Base-by-base conservation (phyloP, 2,888 invertebrate species). In the Apotomis betuletana region DNA sequence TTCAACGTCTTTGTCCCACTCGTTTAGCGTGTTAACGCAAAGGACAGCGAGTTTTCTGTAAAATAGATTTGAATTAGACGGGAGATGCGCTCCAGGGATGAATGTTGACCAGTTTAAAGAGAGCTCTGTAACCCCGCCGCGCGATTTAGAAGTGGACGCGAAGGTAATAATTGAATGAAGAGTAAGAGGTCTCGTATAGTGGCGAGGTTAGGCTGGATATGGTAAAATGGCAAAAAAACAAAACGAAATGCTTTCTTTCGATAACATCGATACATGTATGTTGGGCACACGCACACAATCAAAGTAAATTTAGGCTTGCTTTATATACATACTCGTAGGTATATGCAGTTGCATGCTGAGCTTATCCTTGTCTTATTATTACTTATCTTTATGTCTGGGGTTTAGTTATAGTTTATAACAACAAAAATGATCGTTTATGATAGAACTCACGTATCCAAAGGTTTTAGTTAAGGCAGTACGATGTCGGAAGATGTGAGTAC, bases 1-100 rank as follows among this genome's bases (percentile, higher is more conserved):
- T 83, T 79, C 81, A 75, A 76, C 78, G 79, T 77, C 71, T 58
- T 61, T 72, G 64, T 68, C 70, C 60, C 58, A 52, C 69, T 72
- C 68, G 44, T 36, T 63, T 63, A 58, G 13, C 58, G 27, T 57
- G 46, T 44, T 62, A 54, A 59, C 8, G 54, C 49, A 63, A 57
- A 54, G 72, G 67, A 72, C 58, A 54, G 58, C 44, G 52, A 63
- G 36, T 15, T 54, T 63, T 46, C 2, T 55, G 55, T 12, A 57
- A 49, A 27, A 8, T 59, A 12, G 58, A 27, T 49, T 51, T 15
- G 59, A 54, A 67, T 68, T 51, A 59, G 52, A 68, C 49, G 12
- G 52, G 36, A 59, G 68, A 72, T 63, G 67, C 44, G 55, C 49
- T 60, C 62, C 67, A 63, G 67, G 71, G 51, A 71, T 62, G 51